Percentiles rank a stretch among this genome's conserved stretches.
phyloP scores from a whole-genome alignment of 1,140 invertebrate genomes.

The Diorhabda sublineata region DNA sequence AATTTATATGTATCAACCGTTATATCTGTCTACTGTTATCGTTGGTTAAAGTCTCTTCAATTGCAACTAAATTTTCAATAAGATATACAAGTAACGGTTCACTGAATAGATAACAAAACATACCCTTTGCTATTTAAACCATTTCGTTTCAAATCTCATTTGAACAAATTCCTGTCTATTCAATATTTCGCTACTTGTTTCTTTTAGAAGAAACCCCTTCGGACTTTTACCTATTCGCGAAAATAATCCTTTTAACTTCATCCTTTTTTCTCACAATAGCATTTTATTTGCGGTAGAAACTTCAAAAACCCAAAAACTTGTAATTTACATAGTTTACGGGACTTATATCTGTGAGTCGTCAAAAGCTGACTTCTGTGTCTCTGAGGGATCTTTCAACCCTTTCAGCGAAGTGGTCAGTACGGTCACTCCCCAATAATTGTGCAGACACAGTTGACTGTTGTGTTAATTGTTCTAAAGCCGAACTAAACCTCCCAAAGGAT shows the following conservation, averaged over 20 bases:
- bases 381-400: conserved; percentile 24
- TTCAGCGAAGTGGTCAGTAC: conserved; percentile 22
- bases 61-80: no score
- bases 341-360: neutral
- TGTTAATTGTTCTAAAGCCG: conserved; percentile 31
- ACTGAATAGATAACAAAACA: neutral
- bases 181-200: neutral
- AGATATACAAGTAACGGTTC: neutral
- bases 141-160: neutral
- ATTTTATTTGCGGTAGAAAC: conserved; percentile 8
- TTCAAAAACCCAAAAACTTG: neutral
- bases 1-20: no score
- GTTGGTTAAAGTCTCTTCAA: no score
- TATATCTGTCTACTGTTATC: no score
- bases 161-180: neutral
- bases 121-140: neutral
- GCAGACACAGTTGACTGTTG: conserved; percentile 24
- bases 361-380: conserved; percentile 14
- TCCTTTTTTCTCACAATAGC: conserved; percentile 4
- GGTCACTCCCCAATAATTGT: conserved; percentile 32
- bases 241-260: conserved; percentile 12
- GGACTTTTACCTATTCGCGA: neutral
- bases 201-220: neutral
- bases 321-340: conserved; percentile 8
- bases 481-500: conserved; percentile 16